These are phyloP conservation scores for Cyphomyrus plagiostoma DNA, from an alignment of 2,113 vertebrate species.

Conservation along the genomic window DNA sequence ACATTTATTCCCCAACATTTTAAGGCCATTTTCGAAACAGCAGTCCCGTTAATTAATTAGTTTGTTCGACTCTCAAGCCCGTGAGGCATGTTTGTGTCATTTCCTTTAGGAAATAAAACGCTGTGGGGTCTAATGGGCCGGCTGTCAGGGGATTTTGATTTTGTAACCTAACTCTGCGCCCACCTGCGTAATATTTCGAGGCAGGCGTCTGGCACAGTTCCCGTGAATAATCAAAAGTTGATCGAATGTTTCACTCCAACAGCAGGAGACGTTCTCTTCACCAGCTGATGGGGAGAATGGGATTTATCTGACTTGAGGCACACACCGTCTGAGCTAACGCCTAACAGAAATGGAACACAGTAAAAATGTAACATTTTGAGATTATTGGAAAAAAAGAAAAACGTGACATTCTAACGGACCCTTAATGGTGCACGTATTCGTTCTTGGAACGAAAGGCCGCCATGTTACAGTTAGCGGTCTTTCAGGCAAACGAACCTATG, in stretches of 20 bases:
- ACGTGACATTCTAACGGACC: neutral
- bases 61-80: neutral
- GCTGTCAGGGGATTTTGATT: neutral
- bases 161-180: neutral
- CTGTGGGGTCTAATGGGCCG: neutral
- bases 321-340: neutral
- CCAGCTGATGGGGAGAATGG: neutral
- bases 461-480: neutral
- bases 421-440: neutral
- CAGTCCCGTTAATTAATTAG: neutral
- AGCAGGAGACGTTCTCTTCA: neutral
- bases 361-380: neutral
- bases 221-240: constrained; percentile 5
- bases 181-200: constrained; percentile 1
- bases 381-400: neutral
- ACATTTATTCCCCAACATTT: neutral
- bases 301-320: constrained; percentile 1
- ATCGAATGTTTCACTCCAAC: neutral
- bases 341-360: neutral
- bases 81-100: neutral
- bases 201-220: neutral
- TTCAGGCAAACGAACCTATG: neutral
- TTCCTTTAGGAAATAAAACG: constrained; percentile 6
- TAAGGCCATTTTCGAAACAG: neutral
- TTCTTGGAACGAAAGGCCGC: neutral